Conservation (phyloP, 2,113 vertebrate species). For the Grantiella picta region DNA sequence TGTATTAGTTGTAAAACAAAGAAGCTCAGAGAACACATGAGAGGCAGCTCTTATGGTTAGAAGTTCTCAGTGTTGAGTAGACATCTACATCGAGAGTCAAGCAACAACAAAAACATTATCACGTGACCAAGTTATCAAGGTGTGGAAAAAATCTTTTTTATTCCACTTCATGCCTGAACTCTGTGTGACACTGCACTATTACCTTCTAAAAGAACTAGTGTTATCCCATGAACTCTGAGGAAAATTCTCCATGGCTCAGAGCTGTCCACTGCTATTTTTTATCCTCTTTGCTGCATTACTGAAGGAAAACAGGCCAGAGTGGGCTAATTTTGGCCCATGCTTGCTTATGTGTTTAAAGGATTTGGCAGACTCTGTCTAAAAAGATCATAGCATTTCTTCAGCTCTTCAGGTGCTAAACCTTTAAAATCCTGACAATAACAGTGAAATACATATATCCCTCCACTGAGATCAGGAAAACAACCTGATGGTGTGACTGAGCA, state of each 20-base stretch:
- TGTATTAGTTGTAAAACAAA: background rate
- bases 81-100: background rate
- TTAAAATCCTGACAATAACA: background rate
- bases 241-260: background rate
- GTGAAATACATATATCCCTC: background rate
- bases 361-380: background rate
- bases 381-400: background rate
- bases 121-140: background rate
- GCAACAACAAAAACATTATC: background rate
- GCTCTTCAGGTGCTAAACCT: background rate
- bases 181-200: background rate
- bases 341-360: background rate
- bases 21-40: background rate
- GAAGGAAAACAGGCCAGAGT: background rate
- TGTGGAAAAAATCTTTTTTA: background rate
- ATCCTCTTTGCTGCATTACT: background rate
- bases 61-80: background rate
- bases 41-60: accelerated
- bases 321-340: background rate
- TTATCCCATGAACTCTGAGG: background rate
- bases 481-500: background rate
- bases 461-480: background rate
- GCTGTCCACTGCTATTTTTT: background rate
- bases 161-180: background rate
- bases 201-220: background rate